Evolutionary conservation across 2,113 vertebrate genomes (phyloP), one percentile per base, ranked within the genome.

Genomic region (Charina bottae): DNA sequence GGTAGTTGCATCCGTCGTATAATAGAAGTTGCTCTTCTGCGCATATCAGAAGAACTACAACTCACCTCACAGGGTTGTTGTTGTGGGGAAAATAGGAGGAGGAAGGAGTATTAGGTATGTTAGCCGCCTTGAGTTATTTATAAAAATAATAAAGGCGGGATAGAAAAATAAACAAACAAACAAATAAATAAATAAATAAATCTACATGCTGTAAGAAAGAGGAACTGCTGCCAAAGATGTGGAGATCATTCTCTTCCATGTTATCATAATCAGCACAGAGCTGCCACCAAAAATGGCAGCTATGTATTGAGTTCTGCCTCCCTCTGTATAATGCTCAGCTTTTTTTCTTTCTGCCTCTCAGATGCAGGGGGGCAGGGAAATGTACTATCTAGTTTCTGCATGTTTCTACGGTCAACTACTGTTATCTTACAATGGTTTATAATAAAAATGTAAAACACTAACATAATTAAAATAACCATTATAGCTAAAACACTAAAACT

Each of bases 11-110:
- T 89, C 21, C 55, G 49, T 62, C 62, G 84, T 58, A 88, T 24
- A 15, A 85, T 85, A 93, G 72, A 46, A n/a, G 58, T 78, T 89
- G 85, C 68, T 4, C 0, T 54, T 68, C 89, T 54, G 46, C 0
- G 28, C 84, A 86, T 28, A 55, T 54, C 64, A 93, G 26, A 90
- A 53, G 19, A 83, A 24, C n/a, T n/a, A n/a, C n/a, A n/a, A n/a
- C n/a, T n/a, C n/a, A n/a, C n/a, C n/a, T n/a, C n/a, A n/a, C n/a
- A n/a, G n/a, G n/a, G n/a, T n/a, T n/a, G n/a, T n/a, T n/a, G n/a
- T n/a, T n/a, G n/a, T n/a, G n/a, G n/a, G n/a, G n/a, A n/a, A n/a
- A n/a, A n/a, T n/a, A n/a, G n/a, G n/a, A n/a, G n/a, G n/a, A n/a
- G n/a, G n/a, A n/a, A n/a, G n/a, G n/a, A n/a, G n/a, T n/a, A n/a